phyloP scores from a whole-genome alignment of 1,140 invertebrate species.

The Bradynema listronoti region DNA sequence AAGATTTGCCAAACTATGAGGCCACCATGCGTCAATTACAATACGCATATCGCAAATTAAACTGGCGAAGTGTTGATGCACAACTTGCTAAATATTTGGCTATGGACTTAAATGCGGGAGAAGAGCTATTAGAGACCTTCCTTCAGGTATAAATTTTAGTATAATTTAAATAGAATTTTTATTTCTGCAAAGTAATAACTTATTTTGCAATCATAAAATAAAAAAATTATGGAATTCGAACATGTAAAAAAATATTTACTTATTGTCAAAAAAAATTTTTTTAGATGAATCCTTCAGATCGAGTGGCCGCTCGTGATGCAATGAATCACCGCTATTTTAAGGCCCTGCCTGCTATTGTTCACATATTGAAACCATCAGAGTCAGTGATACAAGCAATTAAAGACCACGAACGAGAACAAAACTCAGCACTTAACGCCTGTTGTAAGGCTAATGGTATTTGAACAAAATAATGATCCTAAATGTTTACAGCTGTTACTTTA shows the following conservation, averaged over 20 bases:
- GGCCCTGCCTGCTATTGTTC: conserved; percentile 26
- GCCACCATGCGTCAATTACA: conserved; percentile 24
- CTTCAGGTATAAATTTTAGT: conserved; percentile 70
- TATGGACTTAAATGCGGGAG: conserved; percentile 32
- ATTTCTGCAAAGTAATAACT: conserved; percentile 13
- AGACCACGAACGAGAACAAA: background rate
- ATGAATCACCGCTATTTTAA: conserved; percentile 76
- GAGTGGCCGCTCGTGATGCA: conserved; percentile 79
- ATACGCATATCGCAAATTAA: conserved; percentile 43
- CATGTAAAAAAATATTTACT: no score
- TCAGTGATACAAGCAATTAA: conserved; percentile 18
- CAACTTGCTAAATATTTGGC: conserved; percentile 28
- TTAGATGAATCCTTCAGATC: conserved; percentile 75
- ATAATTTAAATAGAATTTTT: conserved; percentile 18
- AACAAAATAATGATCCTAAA: no score
- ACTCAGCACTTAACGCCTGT: background rate
- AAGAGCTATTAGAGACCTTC: conserved; percentile 71
- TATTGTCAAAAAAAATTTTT: conserved; percentile 43
- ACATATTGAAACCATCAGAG: conserved; percentile 30
- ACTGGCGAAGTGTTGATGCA: conserved; percentile 42
- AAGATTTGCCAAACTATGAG: conserved; percentile 41
- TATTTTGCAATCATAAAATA: background rate
- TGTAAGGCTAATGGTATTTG: no score
- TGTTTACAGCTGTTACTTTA: no score
- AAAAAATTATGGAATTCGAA: no score